Conservation (phyloP, 2,797 vertebrate genomes). For the Poliocrania exsul region DNA sequence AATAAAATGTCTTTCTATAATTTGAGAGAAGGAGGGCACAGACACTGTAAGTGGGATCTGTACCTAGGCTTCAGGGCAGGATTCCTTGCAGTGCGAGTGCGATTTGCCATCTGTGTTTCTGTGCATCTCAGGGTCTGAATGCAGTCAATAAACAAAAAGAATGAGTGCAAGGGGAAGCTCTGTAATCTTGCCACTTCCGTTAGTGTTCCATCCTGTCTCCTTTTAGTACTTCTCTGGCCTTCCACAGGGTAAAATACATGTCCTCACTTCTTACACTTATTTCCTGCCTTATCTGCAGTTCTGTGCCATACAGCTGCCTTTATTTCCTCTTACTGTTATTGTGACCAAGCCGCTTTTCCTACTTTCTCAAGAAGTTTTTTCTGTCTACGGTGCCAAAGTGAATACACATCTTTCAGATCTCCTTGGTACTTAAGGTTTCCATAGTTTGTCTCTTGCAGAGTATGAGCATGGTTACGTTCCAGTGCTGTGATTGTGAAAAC, state of each 20-base stretch:
- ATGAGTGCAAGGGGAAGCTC: accelerated
- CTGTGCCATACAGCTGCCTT: not conserved
- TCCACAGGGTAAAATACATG: not conserved
- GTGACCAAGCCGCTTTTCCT: constrained; percentile 1
- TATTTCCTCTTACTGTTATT: constrained; percentile 51
- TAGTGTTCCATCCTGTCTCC: not conserved
- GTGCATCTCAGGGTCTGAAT: not conserved
- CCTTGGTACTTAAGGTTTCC: not conserved
- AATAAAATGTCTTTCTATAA: not conserved
- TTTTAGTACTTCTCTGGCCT: not conserved
- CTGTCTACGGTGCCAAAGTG: not conserved
- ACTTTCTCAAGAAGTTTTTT: not conserved
- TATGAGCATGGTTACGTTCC: not conserved
- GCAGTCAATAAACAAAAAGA: not conserved
- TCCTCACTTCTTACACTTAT: not conserved
- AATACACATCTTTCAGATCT: not conserved
- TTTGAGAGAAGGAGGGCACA: not conserved
- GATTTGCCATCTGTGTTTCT: not conserved
- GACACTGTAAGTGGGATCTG: not conserved
- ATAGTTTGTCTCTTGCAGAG: not conserved
- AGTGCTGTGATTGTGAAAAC: not conserved
- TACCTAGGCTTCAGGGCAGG: not conserved
- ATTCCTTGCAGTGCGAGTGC: not conserved
- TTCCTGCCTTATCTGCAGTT: constrained; percentile 34
- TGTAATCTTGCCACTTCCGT: not conserved